A percentile compares a stretch with the other conserved stretches of the same genome.
Evolutionary conservation across 2,113 vertebrate species (phyloP).

Genomic region (Rostratula benghalensis): DNA sequence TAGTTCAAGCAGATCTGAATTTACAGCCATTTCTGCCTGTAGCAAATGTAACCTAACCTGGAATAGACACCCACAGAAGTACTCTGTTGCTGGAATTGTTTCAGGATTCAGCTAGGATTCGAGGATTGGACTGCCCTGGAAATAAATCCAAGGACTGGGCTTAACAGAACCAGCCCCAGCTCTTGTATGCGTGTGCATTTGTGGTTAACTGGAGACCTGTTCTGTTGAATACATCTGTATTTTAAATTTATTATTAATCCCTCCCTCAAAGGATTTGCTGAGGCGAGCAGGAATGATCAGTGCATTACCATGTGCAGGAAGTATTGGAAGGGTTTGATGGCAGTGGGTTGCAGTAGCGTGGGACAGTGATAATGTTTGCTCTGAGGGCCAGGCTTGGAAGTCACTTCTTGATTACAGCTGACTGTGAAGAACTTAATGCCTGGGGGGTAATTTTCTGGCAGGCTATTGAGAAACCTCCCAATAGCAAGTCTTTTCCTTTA

Average conservation of each 20-base stretch:
- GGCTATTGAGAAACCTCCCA: neutral
- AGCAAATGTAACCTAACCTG: neutral
- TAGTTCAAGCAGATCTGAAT: neutral
- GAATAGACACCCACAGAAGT: neutral
- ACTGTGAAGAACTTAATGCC: neutral
- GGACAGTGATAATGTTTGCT: neutral
- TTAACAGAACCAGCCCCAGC: neutral
- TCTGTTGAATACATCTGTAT: neutral
- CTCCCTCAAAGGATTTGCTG: neutral
- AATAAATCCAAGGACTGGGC: neutral
- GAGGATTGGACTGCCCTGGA: neutral
- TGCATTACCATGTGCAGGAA: neutral
- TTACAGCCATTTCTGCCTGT: neutral
- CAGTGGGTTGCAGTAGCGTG: neutral
- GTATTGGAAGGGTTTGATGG: neutral
- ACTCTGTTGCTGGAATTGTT: neutral
- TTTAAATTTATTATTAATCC: neutral
- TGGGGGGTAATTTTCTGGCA: neutral
- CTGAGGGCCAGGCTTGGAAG: neutral
- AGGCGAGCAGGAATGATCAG: neutral
- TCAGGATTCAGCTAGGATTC: neutral
- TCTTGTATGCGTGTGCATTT: neutral
- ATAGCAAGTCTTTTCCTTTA: neutral
- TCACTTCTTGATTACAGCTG: neutral
- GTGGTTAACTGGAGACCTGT: neutral